Evolutionary conservation across 2,113 vertebrate species (phyloP), one percentile per base, ranked within the genome.

Genomic region (Jacana jacana): DNA sequence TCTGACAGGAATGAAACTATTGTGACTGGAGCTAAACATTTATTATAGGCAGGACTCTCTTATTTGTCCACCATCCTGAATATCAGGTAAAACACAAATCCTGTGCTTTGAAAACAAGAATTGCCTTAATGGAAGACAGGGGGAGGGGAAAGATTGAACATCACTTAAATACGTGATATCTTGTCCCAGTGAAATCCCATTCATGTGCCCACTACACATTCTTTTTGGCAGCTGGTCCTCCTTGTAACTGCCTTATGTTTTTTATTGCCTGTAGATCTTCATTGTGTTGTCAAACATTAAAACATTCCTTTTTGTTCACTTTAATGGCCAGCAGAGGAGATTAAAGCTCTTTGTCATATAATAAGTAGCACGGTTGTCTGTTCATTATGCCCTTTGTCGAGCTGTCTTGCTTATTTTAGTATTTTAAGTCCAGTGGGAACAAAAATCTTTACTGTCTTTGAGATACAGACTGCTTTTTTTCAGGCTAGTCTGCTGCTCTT

Each of bases 1-100:
- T 78, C 25, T 90, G 89, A 88, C 81, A 97, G 92, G 39, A 35
- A 94, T 6, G 18, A 97, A 88, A 96, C 86, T 60, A 49, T 84
- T 71, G 27, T 39, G 40, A 25, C 64, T 78, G 86, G 35, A 97
- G 82, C 9, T 51, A 84, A 93, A 83, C 22, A 4, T 79, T 89
- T 91, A 76, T 42, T 61, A 40, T 68, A 54, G 55, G 7, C 31
- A 90, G 35, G 8, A 73, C 60, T 83, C 60, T 88, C 75, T 94
- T 85, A 73, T 92, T 57, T 73, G 30, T 83, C 58, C n/a, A 30
- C 70, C 13, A 17, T 52, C 12, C 61, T 76, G 30, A 89, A 49
- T 68, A 96, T 35, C 11, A 28, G 37, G n/a, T 91, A 75, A 95
- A 97, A 40, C 13, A 49, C 55, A 95, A 71, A 72, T 52, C 37